phyloP scores from a whole-genome alignment of 2,113 vertebrate species.

The Melanostigma gelatinosum region DNA sequence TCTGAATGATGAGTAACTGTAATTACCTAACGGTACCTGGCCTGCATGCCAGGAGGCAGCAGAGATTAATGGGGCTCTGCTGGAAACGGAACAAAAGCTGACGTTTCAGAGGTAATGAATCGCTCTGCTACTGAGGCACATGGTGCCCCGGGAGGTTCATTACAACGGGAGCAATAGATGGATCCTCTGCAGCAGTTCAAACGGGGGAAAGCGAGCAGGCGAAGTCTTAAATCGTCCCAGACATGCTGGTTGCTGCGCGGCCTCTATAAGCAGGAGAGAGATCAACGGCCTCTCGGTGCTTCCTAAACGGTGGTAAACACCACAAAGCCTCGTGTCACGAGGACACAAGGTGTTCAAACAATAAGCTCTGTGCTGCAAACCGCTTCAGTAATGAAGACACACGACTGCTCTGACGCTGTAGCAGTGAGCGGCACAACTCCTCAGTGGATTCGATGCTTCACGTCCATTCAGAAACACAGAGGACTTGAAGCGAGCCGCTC shows the following conservation, averaged over 20 bases:
- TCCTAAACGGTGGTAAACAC: constrained; percentile 55
- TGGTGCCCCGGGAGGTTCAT: constrained; percentile 68
- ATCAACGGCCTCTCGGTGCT: constrained; percentile 59
- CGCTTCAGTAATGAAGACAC: constrained; percentile 1
- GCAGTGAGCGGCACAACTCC: neutral
- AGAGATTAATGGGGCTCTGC: constrained; percentile 74
- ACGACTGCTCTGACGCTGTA: neutral
- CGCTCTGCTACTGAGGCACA: constrained; percentile 63
- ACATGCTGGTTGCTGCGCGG: constrained; percentile 61
- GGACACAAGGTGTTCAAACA: constrained; percentile 35
- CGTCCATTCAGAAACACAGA: neutral
- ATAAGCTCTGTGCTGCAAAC: neutral
- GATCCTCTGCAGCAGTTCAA: constrained; percentile 63
- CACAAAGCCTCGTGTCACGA: constrained; percentile 28
- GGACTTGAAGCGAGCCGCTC: constrained; percentile 2
- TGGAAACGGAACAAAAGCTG: constrained; percentile 79
- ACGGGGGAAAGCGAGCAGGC: constrained; percentile 23
- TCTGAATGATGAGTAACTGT: constrained; percentile 78
- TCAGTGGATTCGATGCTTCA: constrained; percentile 5
- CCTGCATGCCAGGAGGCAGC: constrained; percentile 71
- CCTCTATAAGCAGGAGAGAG: constrained; percentile 48
- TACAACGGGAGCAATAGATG: constrained; percentile 60
- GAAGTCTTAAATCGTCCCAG: constrained; percentile 71
- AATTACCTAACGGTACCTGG: constrained; percentile 78
- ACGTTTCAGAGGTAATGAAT: constrained; percentile 77